Conservation (phyloP, 2,113 vertebrate species). For the rabbit (Oryctolagus cuniculus) region DNA sequence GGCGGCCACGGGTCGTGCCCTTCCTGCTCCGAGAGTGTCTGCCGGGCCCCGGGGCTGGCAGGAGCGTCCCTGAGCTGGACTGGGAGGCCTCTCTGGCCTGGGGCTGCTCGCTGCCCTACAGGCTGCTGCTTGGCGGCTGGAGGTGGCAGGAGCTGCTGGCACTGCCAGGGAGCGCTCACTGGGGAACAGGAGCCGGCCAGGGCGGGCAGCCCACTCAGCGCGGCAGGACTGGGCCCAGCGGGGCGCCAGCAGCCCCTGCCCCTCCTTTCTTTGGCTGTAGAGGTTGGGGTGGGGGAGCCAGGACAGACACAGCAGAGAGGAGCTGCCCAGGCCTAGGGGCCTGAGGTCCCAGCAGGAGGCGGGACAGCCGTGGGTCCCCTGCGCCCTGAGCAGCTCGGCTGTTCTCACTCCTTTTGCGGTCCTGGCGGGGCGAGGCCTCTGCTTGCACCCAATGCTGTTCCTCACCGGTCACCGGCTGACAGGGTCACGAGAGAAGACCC, state of each 20-base stretch:
- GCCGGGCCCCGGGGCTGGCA: background rate
- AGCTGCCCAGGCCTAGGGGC: background rate
- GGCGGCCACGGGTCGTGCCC: accelerated
- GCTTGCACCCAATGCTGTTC: background rate
- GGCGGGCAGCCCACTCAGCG: background rate
- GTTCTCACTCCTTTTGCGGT: background rate
- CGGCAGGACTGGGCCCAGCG: background rate
- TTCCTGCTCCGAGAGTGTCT: background rate
- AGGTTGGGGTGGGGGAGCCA: background rate
- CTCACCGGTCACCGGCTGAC: background rate
- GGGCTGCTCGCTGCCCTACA: background rate
- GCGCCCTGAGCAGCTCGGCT: background rate
- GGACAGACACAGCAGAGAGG: background rate
- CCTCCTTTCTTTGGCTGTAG: constrained; percentile 66
- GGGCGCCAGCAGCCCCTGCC: constrained; percentile 9
- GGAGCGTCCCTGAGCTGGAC: constrained; percentile 1
- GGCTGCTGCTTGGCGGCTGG: constrained; percentile 74
- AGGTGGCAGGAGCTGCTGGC: constrained; percentile 17
- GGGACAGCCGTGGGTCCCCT: background rate
- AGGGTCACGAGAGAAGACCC: background rate
- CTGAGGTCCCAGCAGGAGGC: background rate
- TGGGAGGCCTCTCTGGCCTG: background rate
- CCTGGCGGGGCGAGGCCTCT: background rate
- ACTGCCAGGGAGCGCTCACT: background rate
- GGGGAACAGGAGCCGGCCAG: background rate